Base-by-base conservation (phyloP, 2,888 invertebrate species). In the Plebejus anna region DNA sequence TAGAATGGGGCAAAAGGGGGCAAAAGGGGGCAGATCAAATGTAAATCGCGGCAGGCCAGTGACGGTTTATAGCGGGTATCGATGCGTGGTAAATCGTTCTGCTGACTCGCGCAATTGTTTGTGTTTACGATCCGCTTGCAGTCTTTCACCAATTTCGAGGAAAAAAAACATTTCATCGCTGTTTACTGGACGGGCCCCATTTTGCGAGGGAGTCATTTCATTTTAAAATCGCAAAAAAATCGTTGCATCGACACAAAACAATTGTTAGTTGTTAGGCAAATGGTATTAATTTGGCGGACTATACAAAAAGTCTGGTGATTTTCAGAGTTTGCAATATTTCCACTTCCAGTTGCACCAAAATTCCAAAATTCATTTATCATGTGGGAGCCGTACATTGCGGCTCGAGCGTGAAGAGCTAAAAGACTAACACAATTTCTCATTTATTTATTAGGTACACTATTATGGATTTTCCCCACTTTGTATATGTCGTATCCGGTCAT, bases 11-110 rank as follows among this genome's bases (percentile, higher is more conserved):
- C 61, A 66, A 6, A 66, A 36, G 13, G 61, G 61, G 28, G 66
- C 66, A 66, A 36, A 66, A 66, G 76, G 75, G 75, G 76, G 76
- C 70, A 78, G 76, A 77, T 77, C 78, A 78, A 78, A 78, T 77
- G 78, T 78, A 77, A 78, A 78, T 78, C 72, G 76, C 59, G 59
- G 59, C 73, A 6, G 51, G 66, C 75, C 77, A 77, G 71, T 78
- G 77, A 77, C 77, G 78, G 77, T 78, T 78, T 78, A 78, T 78
- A 77, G 78, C 76, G 76, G 61, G 76, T 71, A 76, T 75, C 78
- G 71, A 72, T 76, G 78, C 76, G 76, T 77, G 77, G 78, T 78
- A 75, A 75, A 78, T 76, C 78, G 76, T 77, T 76, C 73, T 76
- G 78, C 78, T 78, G 78, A 78, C 75, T 76, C 76, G 76, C 75